Evolutionary conservation across 2,797 vertebrate species (phyloP).

Genomic region (Galaxias olidus): DNA sequence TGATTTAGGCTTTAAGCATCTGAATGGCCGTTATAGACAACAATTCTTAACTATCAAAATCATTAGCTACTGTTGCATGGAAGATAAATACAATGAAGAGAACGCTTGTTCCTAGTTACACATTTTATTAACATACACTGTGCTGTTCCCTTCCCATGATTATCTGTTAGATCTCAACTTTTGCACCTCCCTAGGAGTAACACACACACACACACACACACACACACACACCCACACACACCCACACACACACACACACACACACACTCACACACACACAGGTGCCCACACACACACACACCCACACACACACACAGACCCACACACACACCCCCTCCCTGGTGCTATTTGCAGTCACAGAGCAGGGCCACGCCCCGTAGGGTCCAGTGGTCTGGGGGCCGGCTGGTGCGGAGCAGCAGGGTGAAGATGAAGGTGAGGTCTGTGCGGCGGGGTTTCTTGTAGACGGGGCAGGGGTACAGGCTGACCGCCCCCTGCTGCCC

Average conservation of each 20-base stretch:
- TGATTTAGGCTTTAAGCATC: not conserved
- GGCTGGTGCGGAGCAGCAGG: slow-evolving; percentile 72
- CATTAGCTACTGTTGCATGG: too few relatives aligned
- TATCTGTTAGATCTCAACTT: too few relatives aligned
- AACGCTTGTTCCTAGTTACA: too few relatives aligned
- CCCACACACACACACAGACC: slow-evolving; percentile 16
- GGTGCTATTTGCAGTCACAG: slow-evolving; percentile 76
- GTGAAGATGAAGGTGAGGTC: slow-evolving; percentile 83
- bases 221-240: slow-evolving; percentile 10
- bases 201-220: not conserved
- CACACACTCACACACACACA: not conserved
- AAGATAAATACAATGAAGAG: too few relatives aligned
- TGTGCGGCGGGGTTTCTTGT: slow-evolving; percentile 82
- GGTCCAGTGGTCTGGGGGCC: slow-evolving; percentile 79
- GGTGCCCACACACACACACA: not conserved
- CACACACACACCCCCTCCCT: slow-evolving; percentile 1
- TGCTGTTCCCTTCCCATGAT: too few relatives aligned
- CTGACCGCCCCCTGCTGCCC: slow-evolving; percentile 38
- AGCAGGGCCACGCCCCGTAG: slow-evolving; percentile 81
- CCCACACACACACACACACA: not conserved
- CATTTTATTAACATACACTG: too few relatives aligned
- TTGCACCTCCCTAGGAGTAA: too few relatives aligned
- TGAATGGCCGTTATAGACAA: too few relatives aligned
- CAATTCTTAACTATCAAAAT: too few relatives aligned
- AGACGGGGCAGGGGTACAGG: slow-evolving; percentile 82